Evolutionary conservation across 2,888 invertebrate species (phyloP).

Genomic region (Cyclophora punctaria): DNA sequence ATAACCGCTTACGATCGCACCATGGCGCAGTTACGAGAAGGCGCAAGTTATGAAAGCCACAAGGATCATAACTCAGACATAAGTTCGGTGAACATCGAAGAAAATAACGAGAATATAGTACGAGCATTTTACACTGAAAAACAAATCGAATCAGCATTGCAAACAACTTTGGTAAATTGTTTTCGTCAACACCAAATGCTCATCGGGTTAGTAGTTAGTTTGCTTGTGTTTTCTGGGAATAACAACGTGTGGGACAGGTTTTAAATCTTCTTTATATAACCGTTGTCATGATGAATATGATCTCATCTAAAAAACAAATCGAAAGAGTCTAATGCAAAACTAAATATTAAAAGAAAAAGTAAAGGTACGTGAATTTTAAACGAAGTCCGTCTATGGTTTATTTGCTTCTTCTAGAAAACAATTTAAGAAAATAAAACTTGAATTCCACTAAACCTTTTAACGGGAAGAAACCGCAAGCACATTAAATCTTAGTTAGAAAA

Average conservation of each 20-base stretch:
- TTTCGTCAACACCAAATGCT: constrained; percentile 60
- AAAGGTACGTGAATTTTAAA: too few species aligned
- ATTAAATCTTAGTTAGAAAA: constrained; percentile 3
- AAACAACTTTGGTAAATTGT: constrained; percentile 42
- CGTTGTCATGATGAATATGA: too few species aligned
- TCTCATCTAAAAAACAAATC: too few species aligned
- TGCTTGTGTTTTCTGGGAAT: too few species aligned
- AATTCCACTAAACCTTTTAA: constrained; percentile 15
- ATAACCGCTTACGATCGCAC: constrained; percentile 53
- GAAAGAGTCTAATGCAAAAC: too few species aligned
- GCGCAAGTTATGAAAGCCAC: constrained; percentile 18
- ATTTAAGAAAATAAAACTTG: too few species aligned
- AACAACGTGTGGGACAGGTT: too few species aligned
- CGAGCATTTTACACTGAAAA: constrained; percentile 31
- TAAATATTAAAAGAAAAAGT: too few species aligned
- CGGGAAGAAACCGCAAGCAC: background rate
- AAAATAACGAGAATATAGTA: constrained; percentile 36
- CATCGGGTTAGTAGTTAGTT: constrained; percentile 40
- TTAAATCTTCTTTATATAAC: too few species aligned
- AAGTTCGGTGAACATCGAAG: constrained; percentile 17
- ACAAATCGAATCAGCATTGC: constrained; percentile 47
- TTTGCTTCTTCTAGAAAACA: too few species aligned
- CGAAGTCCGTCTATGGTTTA: too few species aligned
- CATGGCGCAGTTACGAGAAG: constrained; percentile 33
- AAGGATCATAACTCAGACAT: constrained; percentile 11